A percentile compares a stretch with the other conserved stretches of the same genome.
These are phyloP conservation scores for Halichoeres trimaculatus DNA, from an alignment of 2,113 vertebrate genomes.

Conservation along the genomic window DNA sequence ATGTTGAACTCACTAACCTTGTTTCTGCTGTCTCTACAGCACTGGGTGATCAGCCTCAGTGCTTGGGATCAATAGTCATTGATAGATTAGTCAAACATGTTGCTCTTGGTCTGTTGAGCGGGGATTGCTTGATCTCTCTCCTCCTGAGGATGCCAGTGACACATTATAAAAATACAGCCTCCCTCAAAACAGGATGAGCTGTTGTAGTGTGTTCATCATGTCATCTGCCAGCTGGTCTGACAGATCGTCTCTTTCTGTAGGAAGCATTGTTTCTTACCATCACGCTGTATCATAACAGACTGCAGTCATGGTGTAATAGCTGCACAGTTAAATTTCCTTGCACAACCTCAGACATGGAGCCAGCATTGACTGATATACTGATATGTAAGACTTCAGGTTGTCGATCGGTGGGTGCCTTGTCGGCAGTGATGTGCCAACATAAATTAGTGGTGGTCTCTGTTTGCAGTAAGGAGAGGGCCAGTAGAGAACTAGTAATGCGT, in stretches of 20 bases:
- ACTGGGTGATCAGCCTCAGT: too few species aligned
- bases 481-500: neutral
- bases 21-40: too few species aligned
- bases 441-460: neutral
- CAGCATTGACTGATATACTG: neutral
- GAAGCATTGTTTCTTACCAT: too few species aligned
- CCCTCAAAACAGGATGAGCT: neutral
- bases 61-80: neutral
- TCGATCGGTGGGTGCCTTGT: neutral
- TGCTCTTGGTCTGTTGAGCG: too few species aligned
- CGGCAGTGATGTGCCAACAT: constrained; percentile 2
- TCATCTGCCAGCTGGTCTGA: too few species aligned
- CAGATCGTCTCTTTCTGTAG: too few species aligned
- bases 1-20: neutral
- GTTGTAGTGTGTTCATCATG: too few species aligned
- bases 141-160: constrained; percentile 1
- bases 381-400: neutral
- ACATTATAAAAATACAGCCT: constrained; percentile 8
- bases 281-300: too few species aligned
- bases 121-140: constrained; percentile 22
- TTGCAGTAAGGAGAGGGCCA: neutral
- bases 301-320: neutral
- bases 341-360: neutral
- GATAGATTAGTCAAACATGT: constrained; percentile 31
- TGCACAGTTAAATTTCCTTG: neutral